Evolutionary conservation across 2,888 invertebrate genomes (phyloP).

Genomic region (Camponotus fellah): DNA sequence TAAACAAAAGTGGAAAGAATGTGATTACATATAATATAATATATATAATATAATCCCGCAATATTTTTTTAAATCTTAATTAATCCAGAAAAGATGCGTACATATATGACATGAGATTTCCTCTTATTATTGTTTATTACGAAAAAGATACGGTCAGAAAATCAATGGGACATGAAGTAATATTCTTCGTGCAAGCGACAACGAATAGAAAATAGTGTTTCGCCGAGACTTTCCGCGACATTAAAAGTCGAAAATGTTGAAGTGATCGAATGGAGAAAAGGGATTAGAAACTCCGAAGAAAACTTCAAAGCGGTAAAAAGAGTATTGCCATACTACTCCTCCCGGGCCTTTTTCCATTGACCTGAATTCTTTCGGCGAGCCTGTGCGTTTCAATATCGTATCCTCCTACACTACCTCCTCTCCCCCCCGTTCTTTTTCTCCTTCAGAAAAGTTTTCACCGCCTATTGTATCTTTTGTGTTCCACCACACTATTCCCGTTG

Average conservation of each 20-base stretch:
- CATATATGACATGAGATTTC: neutral
- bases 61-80: neutral
- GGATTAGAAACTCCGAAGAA: constrained; percentile 41
- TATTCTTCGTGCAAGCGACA: neutral
- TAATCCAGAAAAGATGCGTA: neutral
- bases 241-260: constrained; percentile 9
- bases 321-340: constrained; percentile 42
- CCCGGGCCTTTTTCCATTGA: constrained; percentile 65
- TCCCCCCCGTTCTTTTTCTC: constrained; percentile 38
- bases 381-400: constrained; percentile 52
- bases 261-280: constrained; percentile 16
- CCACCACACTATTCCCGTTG: constrained; percentile 56
- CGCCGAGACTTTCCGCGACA: neutral
- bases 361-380: constrained; percentile 66
- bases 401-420: constrained; percentile 21
- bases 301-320: constrained; percentile 65
- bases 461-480: constrained; percentile 69
- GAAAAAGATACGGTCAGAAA: neutral
- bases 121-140: neutral
- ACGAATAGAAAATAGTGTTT: neutral
- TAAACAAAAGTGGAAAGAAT: neutral
- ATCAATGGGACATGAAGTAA: neutral
- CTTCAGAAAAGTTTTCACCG: constrained; percentile 69
- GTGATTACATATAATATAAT: too few relatives aligned
- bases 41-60: neutral